Base-by-base conservation (phyloP, 2,888 invertebrate genomes). In the Amblyjoppa proteus region DNA sequence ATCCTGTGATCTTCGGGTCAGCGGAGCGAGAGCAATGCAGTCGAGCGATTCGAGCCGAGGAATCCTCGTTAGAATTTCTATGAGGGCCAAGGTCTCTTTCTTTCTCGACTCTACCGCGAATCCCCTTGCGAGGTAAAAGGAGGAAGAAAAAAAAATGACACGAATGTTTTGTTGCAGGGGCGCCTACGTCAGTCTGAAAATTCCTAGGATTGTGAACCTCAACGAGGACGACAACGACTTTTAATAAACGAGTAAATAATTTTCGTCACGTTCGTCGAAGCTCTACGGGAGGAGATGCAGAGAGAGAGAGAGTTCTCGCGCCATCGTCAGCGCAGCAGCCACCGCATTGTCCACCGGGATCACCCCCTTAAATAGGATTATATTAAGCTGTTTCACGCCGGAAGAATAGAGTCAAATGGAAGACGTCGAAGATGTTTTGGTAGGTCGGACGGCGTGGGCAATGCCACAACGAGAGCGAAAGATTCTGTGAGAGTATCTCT, bases 231-330 rank as follows among this genome's bases (percentile, higher is more conserved):
- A 73, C 61, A 68, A 87, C 88, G 89, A 90, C 90, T 91, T 91
- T 89, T 91, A 92, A 92, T 92, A 93, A 94, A 93, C 91, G 93
- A 92, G 94, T 92, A 94, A 94, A 94, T 94, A 93, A 94, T 93
- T 93, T 94, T 90, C 90, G 93, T 94, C 93, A 94, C 93, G 93
- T 94, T 92, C 90, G 89, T 87, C 81, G 83, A 85, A 34, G 80
- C 76, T 31, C 64, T 16, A 91, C 90, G 91, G 91, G 89, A 3
- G 45, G 2, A 41, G 41, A 41, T 41, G 41, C 11, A 49, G 16
- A 16, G 16, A 4, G 70, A 4, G 70, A 69, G 68, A 49, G 70
- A 70, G 68, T 51, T 69, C 76, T 56, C 53, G 45, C 66, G 73
- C 25, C 41, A 45, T 64, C 45, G 41, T 25, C 34, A 13, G 49